phyloP scores from a whole-genome alignment of 2,888 invertebrate genomes.

The Thera obeliscata region DNA sequence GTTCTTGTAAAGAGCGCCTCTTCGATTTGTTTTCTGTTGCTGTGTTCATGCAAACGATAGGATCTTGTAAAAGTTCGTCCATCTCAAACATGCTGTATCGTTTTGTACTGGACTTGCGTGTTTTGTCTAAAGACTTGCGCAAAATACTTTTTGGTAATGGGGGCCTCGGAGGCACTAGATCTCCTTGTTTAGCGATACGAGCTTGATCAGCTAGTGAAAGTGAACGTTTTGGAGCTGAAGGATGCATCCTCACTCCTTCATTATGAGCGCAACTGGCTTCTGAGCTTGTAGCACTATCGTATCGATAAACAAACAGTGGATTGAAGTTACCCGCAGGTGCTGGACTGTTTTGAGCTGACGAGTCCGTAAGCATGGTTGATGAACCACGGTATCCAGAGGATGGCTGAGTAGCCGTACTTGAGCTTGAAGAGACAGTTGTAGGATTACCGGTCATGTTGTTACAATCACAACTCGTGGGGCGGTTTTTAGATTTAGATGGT shows the following conservation, averaged over 20 bases:
- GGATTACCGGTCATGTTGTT: constrained; percentile 82
- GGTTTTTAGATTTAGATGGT: constrained; percentile 82
- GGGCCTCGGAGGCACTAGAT: constrained; percentile 87
- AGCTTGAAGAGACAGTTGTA: constrained; percentile 86
- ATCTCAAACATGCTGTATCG: constrained; percentile 93
- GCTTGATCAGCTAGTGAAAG: constrained; percentile 85
- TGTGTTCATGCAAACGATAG: constrained; percentile 71
- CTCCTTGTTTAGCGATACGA: constrained; percentile 72
- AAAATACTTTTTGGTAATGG: constrained; percentile 90
- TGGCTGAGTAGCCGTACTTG: constrained; percentile 90
- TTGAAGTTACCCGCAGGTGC: constrained; percentile 85
- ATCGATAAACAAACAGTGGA: constrained; percentile 92
- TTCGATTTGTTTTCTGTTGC: constrained; percentile 84
- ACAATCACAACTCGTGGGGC: constrained; percentile 86
- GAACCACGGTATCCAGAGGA: constrained; percentile 95
- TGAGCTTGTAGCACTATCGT: constrained; percentile 90
- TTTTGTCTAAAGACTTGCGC: constrained; percentile 85
- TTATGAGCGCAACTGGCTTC: constrained; percentile 88
- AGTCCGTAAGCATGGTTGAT: constrained; percentile 91
- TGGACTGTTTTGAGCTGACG: constrained; percentile 88
- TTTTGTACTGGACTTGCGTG: constrained; percentile 82
- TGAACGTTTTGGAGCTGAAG: constrained; percentile 88
- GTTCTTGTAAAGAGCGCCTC: constrained; percentile 90
- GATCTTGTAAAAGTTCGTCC: constrained; percentile 84
- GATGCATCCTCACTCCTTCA: constrained; percentile 76